Percentiles rank a stretch among this genome's conserved stretches.
Conservation (phyloP, 2,113 vertebrate species). For the Ceratotherium simum region DNA sequence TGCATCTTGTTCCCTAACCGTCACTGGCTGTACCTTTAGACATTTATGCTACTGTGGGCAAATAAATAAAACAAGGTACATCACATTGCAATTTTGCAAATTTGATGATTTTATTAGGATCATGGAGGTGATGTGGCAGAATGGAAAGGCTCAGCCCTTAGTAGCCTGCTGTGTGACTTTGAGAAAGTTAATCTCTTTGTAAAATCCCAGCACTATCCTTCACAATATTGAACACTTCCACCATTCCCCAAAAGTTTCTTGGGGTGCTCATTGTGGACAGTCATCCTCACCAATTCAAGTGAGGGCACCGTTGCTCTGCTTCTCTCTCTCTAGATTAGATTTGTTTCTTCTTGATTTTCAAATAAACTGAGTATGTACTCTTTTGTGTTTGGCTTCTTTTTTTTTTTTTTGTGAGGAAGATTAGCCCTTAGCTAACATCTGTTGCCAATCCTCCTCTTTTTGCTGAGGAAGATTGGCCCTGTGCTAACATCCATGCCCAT, state of each 20-base stretch:
- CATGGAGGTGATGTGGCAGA: not conserved
- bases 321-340: not conserved
- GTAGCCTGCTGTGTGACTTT: not conserved
- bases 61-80: not conserved
- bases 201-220: not conserved
- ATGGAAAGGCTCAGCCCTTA: not conserved
- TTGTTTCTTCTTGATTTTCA: not conserved
- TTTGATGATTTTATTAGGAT: conserved; percentile 5
- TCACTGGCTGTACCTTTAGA: conserved; percentile 10
- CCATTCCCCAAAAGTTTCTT: not conserved
- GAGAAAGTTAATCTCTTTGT: not conserved
- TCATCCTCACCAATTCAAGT: not conserved
- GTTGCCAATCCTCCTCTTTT: too few relatives aligned
- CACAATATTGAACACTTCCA: not conserved
- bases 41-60: not conserved
- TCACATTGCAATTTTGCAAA: not conserved
- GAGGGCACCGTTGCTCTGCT: not conserved
- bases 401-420: too few relatives aligned
- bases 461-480: too few relatives aligned
- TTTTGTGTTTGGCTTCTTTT: not conserved
- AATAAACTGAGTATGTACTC: not conserved
- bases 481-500: too few relatives aligned
- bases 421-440: too few relatives aligned
- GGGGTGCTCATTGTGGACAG: not conserved
- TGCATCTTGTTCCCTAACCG: not conserved